These are phyloP conservation scores for Felis chaus DNA, from an alignment of 2,113 vertebrate species.

Conservation along the genomic window DNA sequence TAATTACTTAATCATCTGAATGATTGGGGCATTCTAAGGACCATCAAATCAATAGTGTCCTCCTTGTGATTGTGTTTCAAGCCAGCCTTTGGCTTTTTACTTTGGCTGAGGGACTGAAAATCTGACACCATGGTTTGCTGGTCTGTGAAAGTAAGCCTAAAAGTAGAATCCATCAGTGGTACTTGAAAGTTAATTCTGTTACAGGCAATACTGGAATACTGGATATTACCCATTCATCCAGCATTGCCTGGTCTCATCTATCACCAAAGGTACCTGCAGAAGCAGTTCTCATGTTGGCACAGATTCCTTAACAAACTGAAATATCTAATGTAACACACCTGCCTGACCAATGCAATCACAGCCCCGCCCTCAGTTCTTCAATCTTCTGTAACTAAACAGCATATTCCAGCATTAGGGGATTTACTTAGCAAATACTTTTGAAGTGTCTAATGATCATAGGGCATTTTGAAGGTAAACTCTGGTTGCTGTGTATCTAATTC, in stretches of 20 bases:
- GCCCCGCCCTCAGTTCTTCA: neutral
- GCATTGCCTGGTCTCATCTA: slow-evolving; percentile 6
- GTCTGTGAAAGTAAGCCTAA: neutral
- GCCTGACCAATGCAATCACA: neutral
- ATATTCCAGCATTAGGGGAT: neutral
- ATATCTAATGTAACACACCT: neutral
- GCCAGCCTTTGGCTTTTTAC: neutral
- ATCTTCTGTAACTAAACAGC: neutral
- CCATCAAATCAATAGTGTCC: neutral
- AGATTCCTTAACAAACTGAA: neutral
- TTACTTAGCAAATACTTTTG: neutral
- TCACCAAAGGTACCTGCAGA: slow-evolving; percentile 21
- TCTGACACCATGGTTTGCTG: neutral
- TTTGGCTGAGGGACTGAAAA: slow-evolving; percentile 26
- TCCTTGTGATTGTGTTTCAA: neutral
- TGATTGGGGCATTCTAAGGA: neutral
- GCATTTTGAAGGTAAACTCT: neutral
- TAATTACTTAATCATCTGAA: neutral
- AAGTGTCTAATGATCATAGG: neutral
- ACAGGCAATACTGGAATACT: neutral
- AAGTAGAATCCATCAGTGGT: neutral
- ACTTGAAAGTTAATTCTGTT: neutral
- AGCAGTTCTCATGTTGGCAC: neutral
- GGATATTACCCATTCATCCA: neutral
- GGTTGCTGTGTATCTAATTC: neutral